Conservation (phyloP, 2,888 invertebrate species). For the Drosophila cognata region DNA sequence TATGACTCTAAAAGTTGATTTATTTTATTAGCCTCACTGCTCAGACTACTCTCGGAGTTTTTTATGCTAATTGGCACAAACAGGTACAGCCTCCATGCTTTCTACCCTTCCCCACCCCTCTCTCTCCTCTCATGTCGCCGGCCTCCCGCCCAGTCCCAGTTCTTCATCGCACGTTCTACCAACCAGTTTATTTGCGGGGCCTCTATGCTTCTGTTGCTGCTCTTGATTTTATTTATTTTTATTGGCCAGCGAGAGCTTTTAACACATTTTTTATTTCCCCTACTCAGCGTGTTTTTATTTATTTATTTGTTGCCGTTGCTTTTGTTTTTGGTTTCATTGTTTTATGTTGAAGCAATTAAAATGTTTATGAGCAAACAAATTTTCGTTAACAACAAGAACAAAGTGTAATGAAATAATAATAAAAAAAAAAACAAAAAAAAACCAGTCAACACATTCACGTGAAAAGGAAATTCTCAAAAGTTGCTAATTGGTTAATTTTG, state of each 20-base stretch:
- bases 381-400: slow-evolving; percentile 70
- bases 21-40: neutral
- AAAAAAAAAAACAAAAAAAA: slow-evolving; percentile 46
- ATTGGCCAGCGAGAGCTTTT: slow-evolving; percentile 61
- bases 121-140: neutral
- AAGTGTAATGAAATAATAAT: slow-evolving; percentile 64
- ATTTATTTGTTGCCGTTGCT: slow-evolving; percentile 21
- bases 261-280: slow-evolving; percentile 68
- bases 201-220: slow-evolving; percentile 17
- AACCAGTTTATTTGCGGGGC: slow-evolving; percentile 41
- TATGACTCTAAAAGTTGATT: neutral
- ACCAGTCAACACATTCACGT: slow-evolving; percentile 21
- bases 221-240: slow-evolving; percentile 69
- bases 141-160: neutral
- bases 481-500: slow-evolving; percentile 76
- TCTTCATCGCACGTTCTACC: neutral
- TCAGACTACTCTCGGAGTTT: neutral
- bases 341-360: slow-evolving; percentile 75
- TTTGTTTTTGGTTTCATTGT: slow-evolving; percentile 56
- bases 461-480: slow-evolving; percentile 46
- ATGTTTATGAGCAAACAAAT: slow-evolving; percentile 80
- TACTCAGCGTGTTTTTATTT: slow-evolving; percentile 39
- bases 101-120: neutral
- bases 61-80: slow-evolving; percentile 18
- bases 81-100: slow-evolving; percentile 2